Evolutionary conservation across 35 echinoderm and acorn worm species (phyloP).

Genomic region (Ophioderma brevispina): DNA sequence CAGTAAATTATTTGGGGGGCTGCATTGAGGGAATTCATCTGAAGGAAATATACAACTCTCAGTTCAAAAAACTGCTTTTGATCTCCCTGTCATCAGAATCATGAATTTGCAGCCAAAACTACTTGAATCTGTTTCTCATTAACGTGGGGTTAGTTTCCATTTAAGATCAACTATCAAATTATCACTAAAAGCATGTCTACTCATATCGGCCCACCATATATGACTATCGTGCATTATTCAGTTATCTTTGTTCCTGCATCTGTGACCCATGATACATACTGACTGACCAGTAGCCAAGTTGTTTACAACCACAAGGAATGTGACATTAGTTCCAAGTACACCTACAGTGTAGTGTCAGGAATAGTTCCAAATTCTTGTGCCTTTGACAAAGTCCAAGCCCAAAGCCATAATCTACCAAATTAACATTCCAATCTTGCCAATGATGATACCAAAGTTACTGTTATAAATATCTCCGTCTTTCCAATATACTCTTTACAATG

Average conservation of each 20-base stretch:
- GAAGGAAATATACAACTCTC: constrained; percentile 12
- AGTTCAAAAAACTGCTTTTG: not conserved
- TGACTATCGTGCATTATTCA: not conserved
- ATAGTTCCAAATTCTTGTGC: too few relatives aligned
- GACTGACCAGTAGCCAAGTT: not conserved
- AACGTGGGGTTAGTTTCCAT: not conserved
- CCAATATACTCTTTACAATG: too few relatives aligned
- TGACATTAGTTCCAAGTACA: too few relatives aligned
- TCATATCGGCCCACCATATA: not conserved
- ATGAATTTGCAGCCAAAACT: not conserved
- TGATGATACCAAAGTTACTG: too few relatives aligned
- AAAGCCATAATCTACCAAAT: too few relatives aligned
- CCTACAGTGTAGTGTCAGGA: too few relatives aligned
- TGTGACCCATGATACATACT: not conserved
- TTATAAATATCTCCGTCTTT: too few relatives aligned
- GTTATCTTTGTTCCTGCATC: not conserved
- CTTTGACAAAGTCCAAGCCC: too few relatives aligned
- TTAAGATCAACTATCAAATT: not conserved
- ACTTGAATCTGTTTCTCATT: not conserved
- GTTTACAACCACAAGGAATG: too few relatives aligned
- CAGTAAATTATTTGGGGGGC: not conserved
- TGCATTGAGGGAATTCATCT: not conserved
- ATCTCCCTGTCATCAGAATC: not conserved
- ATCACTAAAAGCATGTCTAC: not conserved
- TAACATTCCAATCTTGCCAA: too few relatives aligned